phyloP scores from a whole-genome alignment of 2,113 vertebrate species.

The Bujurquina vittata region DNA sequence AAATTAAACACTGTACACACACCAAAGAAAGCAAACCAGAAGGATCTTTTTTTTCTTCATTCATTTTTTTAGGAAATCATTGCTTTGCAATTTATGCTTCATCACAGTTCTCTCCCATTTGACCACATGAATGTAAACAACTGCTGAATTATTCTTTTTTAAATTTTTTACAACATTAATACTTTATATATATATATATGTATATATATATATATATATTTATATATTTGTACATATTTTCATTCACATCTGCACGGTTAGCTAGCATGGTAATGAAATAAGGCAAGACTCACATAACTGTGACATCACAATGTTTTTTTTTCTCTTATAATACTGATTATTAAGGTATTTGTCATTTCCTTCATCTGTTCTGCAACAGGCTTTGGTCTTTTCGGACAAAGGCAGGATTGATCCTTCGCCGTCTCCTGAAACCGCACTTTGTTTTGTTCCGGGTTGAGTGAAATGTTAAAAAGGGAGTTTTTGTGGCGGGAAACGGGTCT shows the following conservation, averaged over 20 bases:
- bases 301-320: constrained; percentile 81
- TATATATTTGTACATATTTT: constrained; percentile 83
- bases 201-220: constrained; percentile 81
- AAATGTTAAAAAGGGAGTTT: constrained; percentile 42
- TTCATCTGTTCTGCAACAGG: constrained; percentile 85
- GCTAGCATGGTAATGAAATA: constrained; percentile 89
- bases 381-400: constrained; percentile 86
- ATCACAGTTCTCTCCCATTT: constrained; percentile 87
- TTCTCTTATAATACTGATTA: constrained; percentile 88
- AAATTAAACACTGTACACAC: constrained; percentile 83
- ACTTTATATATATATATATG: constrained; percentile 84
- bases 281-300: constrained; percentile 91
- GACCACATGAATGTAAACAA: constrained; percentile 98
- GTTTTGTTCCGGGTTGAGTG: constrained; percentile 62
- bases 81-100: constrained; percentile 85
- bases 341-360: constrained; percentile 76
- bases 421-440: constrained; percentile 57
- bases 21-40: constrained; percentile 80
- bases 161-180: constrained; percentile 88
- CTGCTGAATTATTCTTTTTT: constrained; percentile 80
- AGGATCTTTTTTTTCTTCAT: constrained; percentile 68
- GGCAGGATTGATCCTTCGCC: constrained; percentile 76
- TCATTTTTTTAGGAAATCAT: constrained; percentile 89
- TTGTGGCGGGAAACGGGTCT: constrained; percentile 20
- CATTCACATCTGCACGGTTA: constrained; percentile 91